Evolutionary conservation across 2,888 invertebrate genomes (phyloP), one percentile per base, ranked within the genome.

Genomic region (Heliconius charithonia): DNA sequence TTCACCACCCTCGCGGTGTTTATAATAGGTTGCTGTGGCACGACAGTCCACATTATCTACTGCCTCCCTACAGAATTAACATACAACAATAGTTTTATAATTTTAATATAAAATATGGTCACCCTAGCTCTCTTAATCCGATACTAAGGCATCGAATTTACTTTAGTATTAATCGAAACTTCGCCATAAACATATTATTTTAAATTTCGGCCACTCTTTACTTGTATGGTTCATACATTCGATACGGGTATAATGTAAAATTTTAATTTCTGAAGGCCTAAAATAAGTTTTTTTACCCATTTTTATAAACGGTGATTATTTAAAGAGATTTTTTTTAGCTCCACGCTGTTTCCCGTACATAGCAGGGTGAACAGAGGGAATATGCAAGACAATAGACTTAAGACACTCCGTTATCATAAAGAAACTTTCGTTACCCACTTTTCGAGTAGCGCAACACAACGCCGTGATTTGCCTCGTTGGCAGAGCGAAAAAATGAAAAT

Each of bases 121-220:
- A 78, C 81, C 81, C 79, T 74, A 77, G n/a, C 56, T 56, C 72
- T 75, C 69, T 79, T 82, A 83, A 82, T 81, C 82, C 83, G 82
- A 83, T 83, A 80, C 81, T 63, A 56, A n/a, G 62, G 63, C 76
- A 78, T 78, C 78, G 81, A 79, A 81, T 82, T 77, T 82, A 79
- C 79, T 80, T 81, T 77, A 78, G 80, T 81, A 81, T 80, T 81
- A 81, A 81, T 82, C 81, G 82, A 74, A 75, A 71, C 65, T 65
- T 66, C 32, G 65, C 79, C 80, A 80, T 83, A 84, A 84, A 83
- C 78, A 82, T 80, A 80, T 80, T 82, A 81, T 81, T 84, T 83
- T 82, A 84, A 84, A 82, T 80, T 81, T 80, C 76, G 79, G 72
- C 72, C 69, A 10, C n/a, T 62, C 65, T 70, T 13, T 79, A 76